Percentiles rank a stretch among this genome's conserved stretches.
phyloP scores from a whole-genome alignment of 2,113 vertebrate species.

The Condylura cristata region DNA sequence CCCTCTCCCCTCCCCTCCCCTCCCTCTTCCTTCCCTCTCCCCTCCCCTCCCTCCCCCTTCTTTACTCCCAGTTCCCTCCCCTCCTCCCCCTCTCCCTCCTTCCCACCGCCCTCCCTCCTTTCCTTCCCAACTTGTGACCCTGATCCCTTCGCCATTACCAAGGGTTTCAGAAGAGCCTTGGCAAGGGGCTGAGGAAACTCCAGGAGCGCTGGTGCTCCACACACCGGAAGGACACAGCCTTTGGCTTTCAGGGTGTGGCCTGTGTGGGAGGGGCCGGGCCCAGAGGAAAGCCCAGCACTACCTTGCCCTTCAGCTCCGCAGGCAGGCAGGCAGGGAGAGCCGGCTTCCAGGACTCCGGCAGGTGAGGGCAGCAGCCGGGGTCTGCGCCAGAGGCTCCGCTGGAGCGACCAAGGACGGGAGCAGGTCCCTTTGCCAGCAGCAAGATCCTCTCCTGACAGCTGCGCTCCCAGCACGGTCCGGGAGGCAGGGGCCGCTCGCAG shows the following conservation, averaged over 20 bases:
- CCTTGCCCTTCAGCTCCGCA: background rate
- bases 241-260: background rate
- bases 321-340: no score
- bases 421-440: no score
- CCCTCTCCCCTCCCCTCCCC: background rate
- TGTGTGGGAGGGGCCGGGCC: background rate
- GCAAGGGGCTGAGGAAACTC: background rate
- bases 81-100: background rate
- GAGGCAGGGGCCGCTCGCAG: no score
- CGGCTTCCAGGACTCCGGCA: background rate
- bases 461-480: no score
- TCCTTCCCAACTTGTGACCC: background rate
- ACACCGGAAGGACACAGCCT: background rate
- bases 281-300: background rate
- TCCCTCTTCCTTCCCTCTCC: background rate
- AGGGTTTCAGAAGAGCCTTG: background rate
- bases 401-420: no score
- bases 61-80: no score
- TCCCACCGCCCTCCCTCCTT: background rate
- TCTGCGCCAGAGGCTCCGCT: no score
- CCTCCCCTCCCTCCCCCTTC: background rate
- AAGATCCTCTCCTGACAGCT: no score
- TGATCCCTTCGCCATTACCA: background rate
- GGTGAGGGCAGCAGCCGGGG: background rate
- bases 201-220: background rate